Conservation (phyloP, 2,888 invertebrate genomes). For the Odontocerum albicorne region DNA sequence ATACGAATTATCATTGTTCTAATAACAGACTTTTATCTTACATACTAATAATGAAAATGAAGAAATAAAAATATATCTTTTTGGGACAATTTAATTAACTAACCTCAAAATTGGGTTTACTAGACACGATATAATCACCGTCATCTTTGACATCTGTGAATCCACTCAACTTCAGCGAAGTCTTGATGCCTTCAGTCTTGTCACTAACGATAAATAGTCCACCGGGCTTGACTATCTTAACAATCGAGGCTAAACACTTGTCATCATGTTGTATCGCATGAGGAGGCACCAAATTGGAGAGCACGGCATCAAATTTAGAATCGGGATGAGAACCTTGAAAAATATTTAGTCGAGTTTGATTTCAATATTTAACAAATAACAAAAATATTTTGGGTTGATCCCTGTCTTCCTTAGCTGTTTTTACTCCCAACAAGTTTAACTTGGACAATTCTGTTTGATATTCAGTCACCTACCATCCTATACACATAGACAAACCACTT, state of each 20-base stretch:
- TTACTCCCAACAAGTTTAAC: too few species aligned
- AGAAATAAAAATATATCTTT: too few species aligned
- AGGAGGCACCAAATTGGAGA: conserved; percentile 57
- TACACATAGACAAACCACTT: too few species aligned
- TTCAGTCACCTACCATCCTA: too few species aligned
- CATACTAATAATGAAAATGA: too few species aligned
- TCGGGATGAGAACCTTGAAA: conserved; percentile 57
- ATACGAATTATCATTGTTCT: too few species aligned
- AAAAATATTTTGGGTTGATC: background rate
- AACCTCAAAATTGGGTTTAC: conserved; percentile 73
- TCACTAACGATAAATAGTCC: conserved; percentile 61
- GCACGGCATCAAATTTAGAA: conserved; percentile 63
- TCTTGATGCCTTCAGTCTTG: conserved; percentile 47
- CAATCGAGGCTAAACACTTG: conserved; percentile 55
- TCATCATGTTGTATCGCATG: conserved; percentile 49
- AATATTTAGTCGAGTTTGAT: background rate
- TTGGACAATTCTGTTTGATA: too few species aligned
- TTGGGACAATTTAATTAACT: too few species aligned
- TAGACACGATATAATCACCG: conserved; percentile 48
- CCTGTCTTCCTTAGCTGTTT: too few species aligned
- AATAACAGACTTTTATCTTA: too few species aligned
- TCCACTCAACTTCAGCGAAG: conserved; percentile 65
- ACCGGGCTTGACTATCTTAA: conserved; percentile 64
- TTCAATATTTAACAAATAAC: background rate
- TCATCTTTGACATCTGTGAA: conserved; percentile 54